Evolutionary conservation across 2,113 vertebrate genomes (phyloP).

Genomic region (Hoplias malabaricus): DNA sequence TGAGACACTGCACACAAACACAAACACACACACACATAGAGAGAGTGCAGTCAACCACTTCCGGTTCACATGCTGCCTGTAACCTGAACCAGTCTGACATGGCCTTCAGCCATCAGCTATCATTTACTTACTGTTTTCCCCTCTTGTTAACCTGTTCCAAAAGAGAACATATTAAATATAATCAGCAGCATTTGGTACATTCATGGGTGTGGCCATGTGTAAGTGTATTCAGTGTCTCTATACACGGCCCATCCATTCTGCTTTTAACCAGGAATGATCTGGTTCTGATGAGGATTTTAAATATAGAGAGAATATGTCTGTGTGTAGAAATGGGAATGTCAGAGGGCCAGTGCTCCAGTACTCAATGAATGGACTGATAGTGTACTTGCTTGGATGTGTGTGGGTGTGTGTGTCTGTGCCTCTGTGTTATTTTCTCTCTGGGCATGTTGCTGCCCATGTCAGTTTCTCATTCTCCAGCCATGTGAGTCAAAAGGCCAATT

Average conservation of each 20-base stretch:
- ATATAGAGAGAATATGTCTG: not conserved
- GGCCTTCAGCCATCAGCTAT: constrained; percentile 21
- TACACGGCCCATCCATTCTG: not conserved
- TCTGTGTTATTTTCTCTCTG: not conserved
- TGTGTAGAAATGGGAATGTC: not conserved
- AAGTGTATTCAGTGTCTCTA: too few species aligned
- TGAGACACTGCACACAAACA: not conserved
- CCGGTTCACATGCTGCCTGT: not conserved
- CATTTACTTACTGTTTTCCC: constrained; percentile 22
- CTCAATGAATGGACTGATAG: not conserved
- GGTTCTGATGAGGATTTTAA: not conserved
- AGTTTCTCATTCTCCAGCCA: constrained; percentile 10
- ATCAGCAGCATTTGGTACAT: too few species aligned
- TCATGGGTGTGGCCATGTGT: too few species aligned
- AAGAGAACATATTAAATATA: too few species aligned
- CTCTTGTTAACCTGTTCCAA: too few species aligned
- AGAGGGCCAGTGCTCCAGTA: not conserved
- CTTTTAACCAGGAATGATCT: not conserved
- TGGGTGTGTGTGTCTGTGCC: not conserved
- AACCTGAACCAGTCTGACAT: constrained; percentile 25
- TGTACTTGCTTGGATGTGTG: constrained; percentile 1
- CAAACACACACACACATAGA: not conserved
- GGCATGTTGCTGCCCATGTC: not conserved
- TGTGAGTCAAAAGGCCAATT: constrained; percentile 13
- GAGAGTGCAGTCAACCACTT: too few species aligned